Evolutionary conservation across 2,797 vertebrate species (phyloP).

Genomic region (Leptoclinus maculatus): DNA sequence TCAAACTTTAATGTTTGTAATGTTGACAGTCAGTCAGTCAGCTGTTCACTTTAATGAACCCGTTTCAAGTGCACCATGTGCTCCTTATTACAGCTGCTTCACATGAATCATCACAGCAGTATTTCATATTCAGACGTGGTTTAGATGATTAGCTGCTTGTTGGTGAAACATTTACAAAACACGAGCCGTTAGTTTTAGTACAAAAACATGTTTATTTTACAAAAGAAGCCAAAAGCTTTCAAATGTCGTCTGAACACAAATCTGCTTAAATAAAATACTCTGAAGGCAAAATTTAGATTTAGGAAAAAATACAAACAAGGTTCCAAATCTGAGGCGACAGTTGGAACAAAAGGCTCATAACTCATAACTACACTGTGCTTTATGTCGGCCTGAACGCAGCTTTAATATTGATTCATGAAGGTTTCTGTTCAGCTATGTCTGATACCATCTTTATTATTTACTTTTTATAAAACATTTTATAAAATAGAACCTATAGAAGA

Average conservation of each 20-base stretch:
- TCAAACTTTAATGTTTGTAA: no score
- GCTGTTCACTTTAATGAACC: neutral
- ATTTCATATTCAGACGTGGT: neutral
- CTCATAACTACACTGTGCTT: no score
- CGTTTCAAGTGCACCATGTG: no score
- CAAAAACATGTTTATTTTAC: neutral
- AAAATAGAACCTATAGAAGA: no score
- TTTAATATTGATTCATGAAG: no score
- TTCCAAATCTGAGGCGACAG: neutral
- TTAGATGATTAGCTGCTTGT: neutral
- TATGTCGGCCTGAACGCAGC: no score
- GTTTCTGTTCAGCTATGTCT: no score
- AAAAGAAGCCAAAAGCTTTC: neutral
- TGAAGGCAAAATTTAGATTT: neutral
- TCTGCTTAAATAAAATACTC: neutral
- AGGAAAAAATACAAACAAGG: neutral
- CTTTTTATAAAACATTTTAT: no score
- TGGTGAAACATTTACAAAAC: neutral
- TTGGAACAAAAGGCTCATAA: neutral
- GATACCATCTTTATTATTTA: no score
- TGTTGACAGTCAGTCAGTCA: neutral
- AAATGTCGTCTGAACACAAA: neutral
- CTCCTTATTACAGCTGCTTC: no score
- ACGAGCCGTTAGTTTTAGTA: no score
- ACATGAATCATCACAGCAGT: neutral